Evolutionary conservation across 37 sponge, comb jelly and placozoan genomes (phyloP).

Genomic region (Amphimedon queenslandica): DNA sequence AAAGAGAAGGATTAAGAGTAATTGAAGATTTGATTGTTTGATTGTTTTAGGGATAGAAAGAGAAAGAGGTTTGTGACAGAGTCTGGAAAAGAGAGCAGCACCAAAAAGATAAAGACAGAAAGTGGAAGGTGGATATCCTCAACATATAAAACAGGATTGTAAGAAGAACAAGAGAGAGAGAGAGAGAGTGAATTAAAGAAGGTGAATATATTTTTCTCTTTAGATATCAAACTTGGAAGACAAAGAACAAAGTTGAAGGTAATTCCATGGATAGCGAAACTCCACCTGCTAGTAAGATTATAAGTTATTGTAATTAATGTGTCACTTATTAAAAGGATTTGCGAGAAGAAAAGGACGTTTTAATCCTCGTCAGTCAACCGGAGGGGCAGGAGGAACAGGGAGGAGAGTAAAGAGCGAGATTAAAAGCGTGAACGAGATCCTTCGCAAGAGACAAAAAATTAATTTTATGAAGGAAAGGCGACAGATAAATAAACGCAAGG

Average conservation of each 20-base stretch:
- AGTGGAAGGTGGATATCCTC: constrained; percentile 79
- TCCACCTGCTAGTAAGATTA: neutral
- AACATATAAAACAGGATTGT: constrained; percentile 76
- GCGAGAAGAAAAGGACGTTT: neutral
- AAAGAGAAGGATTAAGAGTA: too few species aligned
- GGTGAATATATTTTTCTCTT: constrained; percentile 21
- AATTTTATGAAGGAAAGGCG: constrained; percentile 23
- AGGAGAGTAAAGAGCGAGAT: neutral
- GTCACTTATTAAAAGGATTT: neutral
- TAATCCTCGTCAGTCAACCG: neutral
- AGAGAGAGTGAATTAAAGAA: constrained; percentile 34
- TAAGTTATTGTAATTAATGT: neutral
- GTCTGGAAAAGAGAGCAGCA: constrained; percentile 29
- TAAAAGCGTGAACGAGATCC: constrained; percentile 13
- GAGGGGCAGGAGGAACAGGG: neutral
- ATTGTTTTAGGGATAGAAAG: constrained; percentile 87
- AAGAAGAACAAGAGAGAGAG: constrained; percentile 57
- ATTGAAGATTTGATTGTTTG: too few species aligned
- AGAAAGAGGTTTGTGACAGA: constrained; percentile 87
- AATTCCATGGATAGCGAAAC: constrained; percentile 25
- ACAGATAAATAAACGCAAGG: neutral
- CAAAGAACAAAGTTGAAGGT: constrained; percentile 54
- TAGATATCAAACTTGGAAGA: constrained; percentile 61
- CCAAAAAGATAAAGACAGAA: constrained; percentile 87
- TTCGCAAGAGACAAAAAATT: constrained; percentile 31